Conservation (phyloP, 2,888 invertebrate genomes). For the Palloptera scutellata region DNA sequence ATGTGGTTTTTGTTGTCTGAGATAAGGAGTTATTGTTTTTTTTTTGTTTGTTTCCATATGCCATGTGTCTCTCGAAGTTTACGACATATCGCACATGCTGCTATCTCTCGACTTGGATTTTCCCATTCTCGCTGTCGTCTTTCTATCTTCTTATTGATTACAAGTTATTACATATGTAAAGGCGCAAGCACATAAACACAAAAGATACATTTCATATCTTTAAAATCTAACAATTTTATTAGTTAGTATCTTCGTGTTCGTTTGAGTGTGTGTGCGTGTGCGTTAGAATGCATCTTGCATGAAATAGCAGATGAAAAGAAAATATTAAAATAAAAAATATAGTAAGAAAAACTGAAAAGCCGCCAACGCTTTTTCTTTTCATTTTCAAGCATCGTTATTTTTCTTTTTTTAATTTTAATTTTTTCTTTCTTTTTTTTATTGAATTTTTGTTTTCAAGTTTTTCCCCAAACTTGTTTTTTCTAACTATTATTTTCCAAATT, state of each 20-base stretch:
- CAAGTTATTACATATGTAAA: constrained; percentile 18
- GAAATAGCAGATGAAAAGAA: not conserved
- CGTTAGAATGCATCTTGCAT: not conserved
- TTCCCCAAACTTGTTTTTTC: not conserved
- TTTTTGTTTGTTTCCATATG: not conserved
- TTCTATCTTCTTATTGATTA: constrained; percentile 26
- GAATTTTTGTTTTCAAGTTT: constrained; percentile 13
- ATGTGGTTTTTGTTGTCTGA: not conserved
- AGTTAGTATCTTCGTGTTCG: constrained; percentile 13
- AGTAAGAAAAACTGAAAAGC: constrained; percentile 1
- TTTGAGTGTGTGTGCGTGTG: not conserved
- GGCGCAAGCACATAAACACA: not conserved
- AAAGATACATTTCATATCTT: not conserved
- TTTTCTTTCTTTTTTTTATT: constrained; percentile 10
- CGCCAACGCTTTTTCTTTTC: constrained; percentile 8
- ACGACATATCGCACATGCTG: constrained; percentile 3
- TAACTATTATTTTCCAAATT: constrained; percentile 2
- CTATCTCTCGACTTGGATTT: constrained; percentile 23
- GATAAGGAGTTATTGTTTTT: not conserved
- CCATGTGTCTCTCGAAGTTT: not conserved
- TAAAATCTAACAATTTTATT: constrained; percentile 29
- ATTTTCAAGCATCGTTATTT: constrained; percentile 13
- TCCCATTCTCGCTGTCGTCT: not conserved
- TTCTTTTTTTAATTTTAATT: constrained; percentile 3
- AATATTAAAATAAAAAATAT: not conserved